Evolutionary conservation across 2,113 vertebrate species (phyloP).

Genomic region (Apteryx mantelli): DNA sequence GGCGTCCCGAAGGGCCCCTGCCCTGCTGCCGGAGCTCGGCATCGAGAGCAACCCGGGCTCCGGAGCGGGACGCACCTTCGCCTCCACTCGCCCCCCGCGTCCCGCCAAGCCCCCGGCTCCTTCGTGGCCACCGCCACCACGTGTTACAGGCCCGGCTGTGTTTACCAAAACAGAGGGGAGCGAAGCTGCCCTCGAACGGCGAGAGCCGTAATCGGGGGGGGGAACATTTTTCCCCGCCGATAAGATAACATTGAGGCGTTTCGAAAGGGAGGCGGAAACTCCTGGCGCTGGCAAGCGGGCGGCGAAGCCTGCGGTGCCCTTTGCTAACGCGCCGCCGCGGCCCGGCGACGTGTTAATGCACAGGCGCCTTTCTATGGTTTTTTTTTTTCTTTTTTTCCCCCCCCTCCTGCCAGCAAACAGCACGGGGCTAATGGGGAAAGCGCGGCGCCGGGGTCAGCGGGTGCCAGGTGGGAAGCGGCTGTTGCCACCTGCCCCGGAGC

Average conservation of each 20-base stretch:
- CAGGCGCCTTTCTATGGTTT: neutral
- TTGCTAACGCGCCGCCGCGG: neutral
- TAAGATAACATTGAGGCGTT: slow-evolving; percentile 66
- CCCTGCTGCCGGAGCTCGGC: neutral
- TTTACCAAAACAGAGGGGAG: slow-evolving; percentile 14
- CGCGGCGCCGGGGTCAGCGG: neutral
- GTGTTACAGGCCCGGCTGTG: neutral
- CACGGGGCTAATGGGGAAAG: neutral
- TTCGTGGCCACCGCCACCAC: neutral
- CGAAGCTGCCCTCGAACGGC: neutral
- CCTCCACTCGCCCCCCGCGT: too few relatives aligned
- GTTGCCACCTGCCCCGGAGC: too few relatives aligned
- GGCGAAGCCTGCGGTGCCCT: neutral
- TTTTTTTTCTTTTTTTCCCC: neutral
- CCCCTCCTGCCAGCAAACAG: neutral
- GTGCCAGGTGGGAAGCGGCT: too few relatives aligned
- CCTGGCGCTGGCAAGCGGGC: slow-evolving; percentile 5
- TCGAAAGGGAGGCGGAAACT: slow-evolving; percentile 37
- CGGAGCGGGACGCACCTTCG: too few relatives aligned
- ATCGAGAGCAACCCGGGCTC: too few relatives aligned
- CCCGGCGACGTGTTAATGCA: neutral
- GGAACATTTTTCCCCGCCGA: slow-evolving; percentile 4
- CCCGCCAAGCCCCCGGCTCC: accelerated
- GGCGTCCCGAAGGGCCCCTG: neutral
- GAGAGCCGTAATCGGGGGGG: neutral